Percentiles rank a stretch among this genome's conserved stretches.
These are phyloP conservation scores for Helicoverpa assulta DNA, from an alignment of 2,888 invertebrate genomes.

Conservation along the genomic window DNA sequence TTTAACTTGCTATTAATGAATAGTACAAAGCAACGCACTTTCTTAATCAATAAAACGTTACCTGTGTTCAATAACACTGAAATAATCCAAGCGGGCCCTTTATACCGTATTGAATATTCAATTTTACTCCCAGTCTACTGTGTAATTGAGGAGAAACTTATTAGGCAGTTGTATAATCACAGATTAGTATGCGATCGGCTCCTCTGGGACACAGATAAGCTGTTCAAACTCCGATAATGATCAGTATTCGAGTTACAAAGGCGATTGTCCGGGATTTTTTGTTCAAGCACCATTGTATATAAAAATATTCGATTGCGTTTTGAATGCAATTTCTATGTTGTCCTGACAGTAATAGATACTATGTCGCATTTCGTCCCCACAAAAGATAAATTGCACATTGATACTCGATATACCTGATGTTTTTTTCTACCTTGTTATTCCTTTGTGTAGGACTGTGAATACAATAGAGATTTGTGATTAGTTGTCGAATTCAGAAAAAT, in stretches of 20 bases:
- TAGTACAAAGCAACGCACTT: slow-evolving; percentile 16
- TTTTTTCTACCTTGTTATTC: slow-evolving; percentile 77
- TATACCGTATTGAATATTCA: slow-evolving; percentile 61
- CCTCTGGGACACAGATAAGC: slow-evolving; percentile 84
- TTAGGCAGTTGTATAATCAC: slow-evolving; percentile 78
- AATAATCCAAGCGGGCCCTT: slow-evolving; percentile 47
- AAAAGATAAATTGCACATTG: slow-evolving; percentile 87
- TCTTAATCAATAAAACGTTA: slow-evolving; percentile 43
- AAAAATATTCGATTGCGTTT: slow-evolving; percentile 87
- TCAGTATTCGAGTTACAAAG: slow-evolving; percentile 86
- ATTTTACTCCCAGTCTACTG: slow-evolving; percentile 65
- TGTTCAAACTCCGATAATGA: slow-evolving; percentile 84
- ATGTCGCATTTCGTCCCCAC: slow-evolving; percentile 78
- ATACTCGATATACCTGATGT: slow-evolving; percentile 86
- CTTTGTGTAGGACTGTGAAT: slow-evolving; percentile 67
- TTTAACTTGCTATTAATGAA: slow-evolving; percentile 16
- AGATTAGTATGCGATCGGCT: slow-evolving; percentile 83
- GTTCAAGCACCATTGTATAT: slow-evolving; percentile 73
- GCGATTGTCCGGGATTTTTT: slow-evolving; percentile 85
- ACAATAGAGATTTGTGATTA: slow-evolving; percentile 80
- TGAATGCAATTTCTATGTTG: slow-evolving; percentile 81
- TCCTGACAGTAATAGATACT: slow-evolving; percentile 84
- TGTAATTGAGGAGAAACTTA: slow-evolving; percentile 83
- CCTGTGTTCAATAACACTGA: slow-evolving; percentile 36
- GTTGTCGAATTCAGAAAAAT: slow-evolving; percentile 63